These are phyloP conservation scores for Oikopleura albicans DNA, from an alignment of 23 tunicate genomes.

Conservation along the genomic window DNA sequence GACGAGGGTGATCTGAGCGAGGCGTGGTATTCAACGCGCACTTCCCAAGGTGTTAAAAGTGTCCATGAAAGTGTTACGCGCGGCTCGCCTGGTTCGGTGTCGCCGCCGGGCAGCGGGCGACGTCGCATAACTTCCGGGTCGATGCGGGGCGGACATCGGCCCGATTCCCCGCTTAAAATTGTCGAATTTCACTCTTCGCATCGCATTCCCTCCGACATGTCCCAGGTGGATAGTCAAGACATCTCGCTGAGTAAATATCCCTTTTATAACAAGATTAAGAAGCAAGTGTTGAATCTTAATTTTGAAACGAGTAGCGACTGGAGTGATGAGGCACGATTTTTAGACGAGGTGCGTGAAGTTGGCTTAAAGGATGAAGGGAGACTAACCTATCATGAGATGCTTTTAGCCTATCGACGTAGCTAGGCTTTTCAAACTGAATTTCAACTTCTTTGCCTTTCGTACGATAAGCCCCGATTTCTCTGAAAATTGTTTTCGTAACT, in stretches of 20 bases:
- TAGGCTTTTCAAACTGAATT: too few species aligned
- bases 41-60: background rate
- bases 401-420: background rate
- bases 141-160: background rate
- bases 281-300: background rate
- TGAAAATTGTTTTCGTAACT: too few species aligned
- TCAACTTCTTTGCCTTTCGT: too few species aligned
- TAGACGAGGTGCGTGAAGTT: background rate
- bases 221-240: background rate
- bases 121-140: background rate
- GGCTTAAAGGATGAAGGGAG: background rate
- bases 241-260: background rate
- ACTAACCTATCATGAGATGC: conserved; percentile 13
- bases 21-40: background rate
- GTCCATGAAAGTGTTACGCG: background rate
- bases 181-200: background rate
- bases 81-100: background rate
- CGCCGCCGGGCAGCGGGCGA: background rate
- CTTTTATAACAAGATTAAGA: background rate
- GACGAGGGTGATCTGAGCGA: background rate
- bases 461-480: too few species aligned
- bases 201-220: background rate
- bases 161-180: background rate
- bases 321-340: background rate
- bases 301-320: background rate